These are phyloP conservation scores for Heliconius hermathena DNA, from an alignment of 1,140 invertebrate species.

Conservation along the genomic window DNA sequence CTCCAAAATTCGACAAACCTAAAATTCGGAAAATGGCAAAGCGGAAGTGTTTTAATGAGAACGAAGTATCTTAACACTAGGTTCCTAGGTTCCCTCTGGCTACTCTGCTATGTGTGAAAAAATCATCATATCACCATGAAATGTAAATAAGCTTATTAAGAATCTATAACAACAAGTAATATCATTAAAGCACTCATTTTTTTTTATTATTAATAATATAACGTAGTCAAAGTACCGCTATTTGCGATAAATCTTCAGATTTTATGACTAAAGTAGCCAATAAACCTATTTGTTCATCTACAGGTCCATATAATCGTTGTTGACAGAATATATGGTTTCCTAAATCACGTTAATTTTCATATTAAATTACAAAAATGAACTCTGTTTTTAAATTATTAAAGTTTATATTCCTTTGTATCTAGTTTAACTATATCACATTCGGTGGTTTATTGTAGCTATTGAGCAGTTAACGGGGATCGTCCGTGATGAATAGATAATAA, in stretches of 20 bases:
- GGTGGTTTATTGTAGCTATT: slow-evolving; percentile 52
- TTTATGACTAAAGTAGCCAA: slow-evolving; percentile 68
- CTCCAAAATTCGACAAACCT: too few relatives aligned
- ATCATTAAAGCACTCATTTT: too few relatives aligned
- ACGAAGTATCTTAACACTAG: too few relatives aligned
- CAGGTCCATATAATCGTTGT: slow-evolving; percentile 68
- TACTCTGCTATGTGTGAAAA: too few relatives aligned
- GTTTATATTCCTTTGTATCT: not conserved
- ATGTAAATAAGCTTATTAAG: too few relatives aligned
- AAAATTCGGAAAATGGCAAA: too few relatives aligned
- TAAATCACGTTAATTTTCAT: slow-evolving; percentile 71
- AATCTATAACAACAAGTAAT: too few relatives aligned
- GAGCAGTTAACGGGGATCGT: slow-evolving; percentile 58
- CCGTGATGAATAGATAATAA: slow-evolving; percentile 58
- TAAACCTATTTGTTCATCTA: slow-evolving; percentile 77
- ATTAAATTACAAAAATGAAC: not conserved
- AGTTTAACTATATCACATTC: slow-evolving; percentile 22
- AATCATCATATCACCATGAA: too few relatives aligned
- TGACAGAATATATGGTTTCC: slow-evolving; percentile 62
- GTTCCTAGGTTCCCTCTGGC: too few relatives aligned
- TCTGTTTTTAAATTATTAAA: not conserved
- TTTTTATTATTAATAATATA: too few relatives aligned
- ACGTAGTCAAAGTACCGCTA: not conserved
- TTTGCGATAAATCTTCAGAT: slow-evolving; percentile 29
- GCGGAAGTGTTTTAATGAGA: too few relatives aligned